Conservation (phyloP, 2,888 invertebrate species). For the Mechanitis mazaeus region DNA sequence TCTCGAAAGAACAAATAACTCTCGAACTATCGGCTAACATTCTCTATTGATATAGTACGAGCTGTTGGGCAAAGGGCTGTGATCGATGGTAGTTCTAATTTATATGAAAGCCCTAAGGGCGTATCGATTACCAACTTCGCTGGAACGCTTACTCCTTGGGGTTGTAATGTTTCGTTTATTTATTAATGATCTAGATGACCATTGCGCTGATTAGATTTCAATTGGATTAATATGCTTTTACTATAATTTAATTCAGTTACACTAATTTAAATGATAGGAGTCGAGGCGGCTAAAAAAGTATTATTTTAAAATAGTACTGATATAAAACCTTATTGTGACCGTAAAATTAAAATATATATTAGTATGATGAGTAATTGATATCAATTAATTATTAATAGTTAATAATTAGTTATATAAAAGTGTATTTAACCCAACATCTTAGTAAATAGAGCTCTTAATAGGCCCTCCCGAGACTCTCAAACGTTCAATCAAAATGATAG, state of each 20-base stretch:
- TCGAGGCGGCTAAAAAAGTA: too few relatives aligned
- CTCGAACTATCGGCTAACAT: slow-evolving; percentile 42
- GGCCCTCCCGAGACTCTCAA: slow-evolving; percentile 59
- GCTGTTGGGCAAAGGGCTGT: slow-evolving; percentile 71
- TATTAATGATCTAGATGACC: slow-evolving; percentile 25
- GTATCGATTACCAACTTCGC: slow-evolving; percentile 73
- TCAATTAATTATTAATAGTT: not conserved
- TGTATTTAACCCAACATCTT: slow-evolving; percentile 5
- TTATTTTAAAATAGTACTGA: too few relatives aligned
- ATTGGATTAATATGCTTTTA: not conserved
- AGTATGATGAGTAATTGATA: not conserved
- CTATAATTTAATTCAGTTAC: not conserved
- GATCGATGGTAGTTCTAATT: slow-evolving; percentile 76
- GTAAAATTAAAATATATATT: not conserved
- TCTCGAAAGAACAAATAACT: slow-evolving; percentile 49
- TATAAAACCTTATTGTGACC: too few relatives aligned
- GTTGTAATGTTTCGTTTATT: slow-evolving; percentile 33
- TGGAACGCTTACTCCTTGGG: slow-evolving; percentile 55
- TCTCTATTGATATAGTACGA: slow-evolving; percentile 72
- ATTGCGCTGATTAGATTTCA: slow-evolving; percentile 11
- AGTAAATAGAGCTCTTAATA: slow-evolving; percentile 57
- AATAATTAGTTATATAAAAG: slow-evolving; percentile 11
- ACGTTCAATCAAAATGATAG: slow-evolving; percentile 74
- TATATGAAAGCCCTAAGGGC: slow-evolving; percentile 74
- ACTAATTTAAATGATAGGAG: too few relatives aligned